These are phyloP conservation scores for Rhynchonema sp. DNA, from an alignment of 2,888 invertebrate genomes.

Conservation along the genomic window DNA sequence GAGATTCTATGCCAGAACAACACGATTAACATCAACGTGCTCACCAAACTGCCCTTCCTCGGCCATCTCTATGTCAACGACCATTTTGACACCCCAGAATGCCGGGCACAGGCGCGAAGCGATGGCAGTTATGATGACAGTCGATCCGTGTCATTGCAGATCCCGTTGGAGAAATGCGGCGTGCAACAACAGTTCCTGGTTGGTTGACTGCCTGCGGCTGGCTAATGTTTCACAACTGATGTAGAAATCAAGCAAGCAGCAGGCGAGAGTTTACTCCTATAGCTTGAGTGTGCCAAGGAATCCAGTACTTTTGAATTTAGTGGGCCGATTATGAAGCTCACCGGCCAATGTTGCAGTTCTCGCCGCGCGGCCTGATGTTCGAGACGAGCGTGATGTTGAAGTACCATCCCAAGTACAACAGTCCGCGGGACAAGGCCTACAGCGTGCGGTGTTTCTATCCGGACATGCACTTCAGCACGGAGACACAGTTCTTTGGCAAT, in stretches of 20 bases:
- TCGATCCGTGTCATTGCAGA: neutral
- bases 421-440: constrained; percentile 11
- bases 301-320: no score
- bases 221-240: no score
- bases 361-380: constrained; percentile 15
- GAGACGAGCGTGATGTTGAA: constrained; percentile 12
- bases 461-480: constrained; percentile 7
- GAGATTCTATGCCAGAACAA: constrained; percentile 12
- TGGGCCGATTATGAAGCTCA: no score
- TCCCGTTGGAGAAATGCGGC: constrained; percentile 10
- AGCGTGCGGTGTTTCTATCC: constrained; percentile 15
- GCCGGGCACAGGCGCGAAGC: neutral
- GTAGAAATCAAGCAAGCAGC: no score
- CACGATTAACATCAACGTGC: constrained; percentile 10
- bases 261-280: no score
- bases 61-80: constrained; percentile 15
- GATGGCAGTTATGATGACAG: neutral
- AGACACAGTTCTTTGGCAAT: no score
- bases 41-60: constrained; percentile 10
- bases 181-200: constrained; percentile 8
- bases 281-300: no score
- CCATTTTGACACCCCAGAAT: constrained; percentile 7
- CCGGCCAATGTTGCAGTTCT: constrained; percentile 9
- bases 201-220: no score
- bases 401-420: constrained; percentile 13